These are phyloP conservation scores for Ptilonorhynchus violaceus DNA, from an alignment of 2,113 vertebrate species.

Conservation along the genomic window DNA sequence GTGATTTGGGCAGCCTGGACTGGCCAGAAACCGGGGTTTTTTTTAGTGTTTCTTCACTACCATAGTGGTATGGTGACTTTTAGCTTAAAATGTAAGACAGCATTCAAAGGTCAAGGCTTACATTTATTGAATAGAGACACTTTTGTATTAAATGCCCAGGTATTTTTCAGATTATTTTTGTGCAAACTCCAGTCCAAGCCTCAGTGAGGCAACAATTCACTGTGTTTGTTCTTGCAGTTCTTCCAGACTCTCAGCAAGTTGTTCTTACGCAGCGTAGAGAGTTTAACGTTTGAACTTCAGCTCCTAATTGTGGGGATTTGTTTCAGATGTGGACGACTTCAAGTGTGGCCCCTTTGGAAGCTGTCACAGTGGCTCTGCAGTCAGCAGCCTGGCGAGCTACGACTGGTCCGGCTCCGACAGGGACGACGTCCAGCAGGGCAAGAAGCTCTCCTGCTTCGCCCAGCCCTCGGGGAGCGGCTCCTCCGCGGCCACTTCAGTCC, in stretches of 20 bases:
- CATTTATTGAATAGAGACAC: not conserved
- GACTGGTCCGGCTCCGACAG: conserved; percentile 91
- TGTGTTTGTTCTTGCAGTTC: not conserved
- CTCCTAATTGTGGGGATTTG: conserved; percentile 64
- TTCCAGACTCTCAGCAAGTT: not conserved
- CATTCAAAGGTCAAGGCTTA: not conserved
- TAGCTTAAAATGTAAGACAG: not conserved
- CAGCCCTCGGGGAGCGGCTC: conserved; percentile 70
- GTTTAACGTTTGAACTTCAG: not conserved
- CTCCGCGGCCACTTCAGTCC: conserved; percentile 67
- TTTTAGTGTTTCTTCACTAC: not conserved
- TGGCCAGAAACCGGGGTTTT: not conserved
- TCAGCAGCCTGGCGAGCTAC: conserved; percentile 81
- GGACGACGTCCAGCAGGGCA: conserved; percentile 80
- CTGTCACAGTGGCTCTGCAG: conserved; percentile 70
- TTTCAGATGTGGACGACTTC: conserved; percentile 92
- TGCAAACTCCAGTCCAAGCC: not conserved
- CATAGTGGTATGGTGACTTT: not conserved
- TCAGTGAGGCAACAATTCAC: not conserved
- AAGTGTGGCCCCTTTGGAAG: conserved; percentile 89
- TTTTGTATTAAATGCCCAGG: not conserved
- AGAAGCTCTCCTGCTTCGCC: conserved; percentile 66
- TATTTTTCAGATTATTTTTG: not conserved
- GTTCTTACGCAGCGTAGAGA: not conserved
- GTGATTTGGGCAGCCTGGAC: not conserved